Base-by-base conservation (phyloP, 2,888 invertebrate genomes). In the Tinea trinotella region DNA sequence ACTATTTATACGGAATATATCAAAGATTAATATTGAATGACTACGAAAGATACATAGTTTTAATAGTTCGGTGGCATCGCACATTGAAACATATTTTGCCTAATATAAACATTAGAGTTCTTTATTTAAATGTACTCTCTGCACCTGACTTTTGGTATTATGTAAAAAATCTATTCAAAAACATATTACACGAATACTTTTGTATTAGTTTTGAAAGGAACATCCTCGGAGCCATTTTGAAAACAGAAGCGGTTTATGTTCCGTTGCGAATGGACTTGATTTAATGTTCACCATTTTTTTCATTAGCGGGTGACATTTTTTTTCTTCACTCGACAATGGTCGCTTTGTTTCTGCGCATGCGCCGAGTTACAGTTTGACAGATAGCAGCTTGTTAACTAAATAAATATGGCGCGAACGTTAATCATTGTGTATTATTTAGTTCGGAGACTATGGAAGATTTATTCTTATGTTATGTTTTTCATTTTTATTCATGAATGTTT, bases 211-310 rank as follows among this genome's bases (percentile, higher is more conserved):
- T 30, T 30, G 9, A 30, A 30, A 30, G n/a, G 30, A n/a, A 30
- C 7, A 30, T 30, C 30, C 30, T 30, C 30, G 30, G n/a, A n/a
- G n/a, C n/a, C n/a, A n/a, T 30, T 40, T 40, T 40, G 40, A 15
- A 18, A 24, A 24, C 50, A 50, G 22, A 15, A 50, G 50, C 24
- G 52, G 59, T 57, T 64, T 65, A 67, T 68, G 67, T 64, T 60
- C 66, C 75, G 74, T 67, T 60, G 65, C 75, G 61, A 78, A 79
- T 77, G 65, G 56, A 54, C 58, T 60, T 75, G 73, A 80, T 79
- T 79, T 77, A 79, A 64, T 62, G 64, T 63, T 60, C 58, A 59
- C 61, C 53, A 63, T 62, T 63, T 60, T 60, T 63, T 60, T 60
- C 17, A 12, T 24, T 60, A 54, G 54, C 54, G 20, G 35, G 13